Conservation (phyloP, 2,888 invertebrate genomes). For the Acrocyrtus sp. region DNA sequence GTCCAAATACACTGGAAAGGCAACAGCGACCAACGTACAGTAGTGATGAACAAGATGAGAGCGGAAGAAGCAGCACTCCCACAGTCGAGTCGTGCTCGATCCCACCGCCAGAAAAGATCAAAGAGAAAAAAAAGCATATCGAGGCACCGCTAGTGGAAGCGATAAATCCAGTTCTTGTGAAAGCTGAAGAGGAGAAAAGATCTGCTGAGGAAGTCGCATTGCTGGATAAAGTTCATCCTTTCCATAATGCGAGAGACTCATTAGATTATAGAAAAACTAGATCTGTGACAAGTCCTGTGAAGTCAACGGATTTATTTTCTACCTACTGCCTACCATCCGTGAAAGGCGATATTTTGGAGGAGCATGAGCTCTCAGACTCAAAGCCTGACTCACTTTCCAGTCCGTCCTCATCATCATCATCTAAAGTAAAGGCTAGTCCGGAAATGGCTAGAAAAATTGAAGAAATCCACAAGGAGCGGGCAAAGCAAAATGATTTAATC, state of each 20-base stretch:
- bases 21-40: constrained; percentile 27
- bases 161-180: constrained; percentile 34
- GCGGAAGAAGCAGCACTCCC: constrained; percentile 50
- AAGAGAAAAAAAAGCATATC: neutral
- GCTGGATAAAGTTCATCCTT: constrained; percentile 75
- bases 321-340: constrained; percentile 38
- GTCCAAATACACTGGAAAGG: constrained; percentile 25
- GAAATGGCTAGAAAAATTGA: constrained; percentile 76
- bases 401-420: constrained; percentile 4
- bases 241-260: constrained; percentile 76
- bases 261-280: constrained; percentile 68
- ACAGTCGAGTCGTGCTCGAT: constrained; percentile 45
- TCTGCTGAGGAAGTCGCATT: constrained; percentile 19
- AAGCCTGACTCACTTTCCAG: neutral
- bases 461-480: constrained; percentile 79
- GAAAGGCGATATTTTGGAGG: constrained; percentile 12
- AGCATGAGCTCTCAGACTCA: neutral
- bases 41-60: constrained; percentile 36
- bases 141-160: constrained; percentile 19
- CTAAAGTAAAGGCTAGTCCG: constrained; percentile 66
- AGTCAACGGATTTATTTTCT: constrained; percentile 58
- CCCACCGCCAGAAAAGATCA: neutral
- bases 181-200: neutral
- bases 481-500: constrained; percentile 84
- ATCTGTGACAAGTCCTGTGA: constrained; percentile 45